Percentiles rank a stretch among this genome's conserved stretches.
These are phyloP conservation scores for Drymonia ruficornis DNA, from an alignment of 2,888 invertebrate genomes.

Conservation along the genomic window DNA sequence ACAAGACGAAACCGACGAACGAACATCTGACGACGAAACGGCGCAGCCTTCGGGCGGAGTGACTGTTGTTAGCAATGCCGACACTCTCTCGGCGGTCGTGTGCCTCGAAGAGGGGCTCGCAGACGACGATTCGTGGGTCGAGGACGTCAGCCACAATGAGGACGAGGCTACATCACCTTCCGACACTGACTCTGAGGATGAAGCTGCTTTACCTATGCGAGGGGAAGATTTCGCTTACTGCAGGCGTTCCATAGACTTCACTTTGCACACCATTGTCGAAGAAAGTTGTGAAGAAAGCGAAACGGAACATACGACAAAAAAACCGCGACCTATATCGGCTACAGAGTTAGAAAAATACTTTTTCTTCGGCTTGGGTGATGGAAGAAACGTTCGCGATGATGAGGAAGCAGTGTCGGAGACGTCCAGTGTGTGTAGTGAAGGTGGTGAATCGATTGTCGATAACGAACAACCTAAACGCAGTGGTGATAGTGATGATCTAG, in stretches of 20 bases:
- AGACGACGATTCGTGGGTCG: conserved; percentile 96
- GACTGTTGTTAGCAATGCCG: conserved; percentile 88
- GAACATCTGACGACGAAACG: conserved; percentile 74
- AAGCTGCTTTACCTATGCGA: conserved; percentile 88
- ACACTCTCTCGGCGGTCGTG: conserved; percentile 89
- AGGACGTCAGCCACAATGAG: conserved; percentile 93
- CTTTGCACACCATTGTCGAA: conserved; percentile 96
- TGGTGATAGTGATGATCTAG: conserved; percentile 89
- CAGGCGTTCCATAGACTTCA: conserved; percentile 93
- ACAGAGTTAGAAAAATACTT: conserved; percentile 96
- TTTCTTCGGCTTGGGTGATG: conserved; percentile 93
- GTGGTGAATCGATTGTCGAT: conserved; percentile 89
- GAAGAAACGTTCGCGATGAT: conserved; percentile 81
- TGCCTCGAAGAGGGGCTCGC: conserved; percentile 94
- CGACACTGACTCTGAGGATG: conserved; percentile 89
- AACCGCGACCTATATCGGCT: conserved; percentile 89
- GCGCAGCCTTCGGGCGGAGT: conserved; percentile 84
- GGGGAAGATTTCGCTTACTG: conserved; percentile 94
- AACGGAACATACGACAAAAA: conserved; percentile 87
- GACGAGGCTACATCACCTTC: conserved; percentile 89
- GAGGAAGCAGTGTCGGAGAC: conserved; percentile 91
- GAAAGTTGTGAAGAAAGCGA: conserved; percentile 98
- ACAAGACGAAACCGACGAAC: conserved; percentile 72
- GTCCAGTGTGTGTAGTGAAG: conserved; percentile 94
- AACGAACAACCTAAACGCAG: conserved; percentile 82